These are phyloP conservation scores for Atethmia centrago DNA, from an alignment of 2,888 invertebrate species.

Conservation along the genomic window DNA sequence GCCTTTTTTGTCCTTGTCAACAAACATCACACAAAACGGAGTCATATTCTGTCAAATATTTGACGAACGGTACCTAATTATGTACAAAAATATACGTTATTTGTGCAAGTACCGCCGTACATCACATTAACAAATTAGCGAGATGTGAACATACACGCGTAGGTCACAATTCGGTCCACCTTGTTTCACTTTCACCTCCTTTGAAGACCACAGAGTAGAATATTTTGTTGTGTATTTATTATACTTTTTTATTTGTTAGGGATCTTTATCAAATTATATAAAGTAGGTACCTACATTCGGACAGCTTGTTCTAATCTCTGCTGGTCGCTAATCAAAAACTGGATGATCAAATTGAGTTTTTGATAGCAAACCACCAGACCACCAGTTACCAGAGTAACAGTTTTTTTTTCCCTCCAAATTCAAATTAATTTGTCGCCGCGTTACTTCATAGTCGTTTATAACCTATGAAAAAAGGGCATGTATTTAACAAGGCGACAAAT, in stretches of 20 bases:
- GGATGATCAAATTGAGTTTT: too few relatives aligned
- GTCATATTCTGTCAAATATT: slow-evolving; percentile 47
- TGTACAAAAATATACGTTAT: slow-evolving; percentile 41
- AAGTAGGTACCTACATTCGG: too few relatives aligned
- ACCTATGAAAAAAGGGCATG: too few relatives aligned
- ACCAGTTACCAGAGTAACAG: too few relatives aligned
- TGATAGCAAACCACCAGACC: too few relatives aligned
- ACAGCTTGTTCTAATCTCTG: too few relatives aligned
- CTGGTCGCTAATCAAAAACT: too few relatives aligned
- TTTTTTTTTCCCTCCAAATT: too few relatives aligned
- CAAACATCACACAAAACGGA: slow-evolving; percentile 30
- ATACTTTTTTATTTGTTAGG: background rate
- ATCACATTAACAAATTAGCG: slow-evolving; percentile 66
- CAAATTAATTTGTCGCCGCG: too few relatives aligned
- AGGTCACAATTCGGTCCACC: slow-evolving; percentile 15
- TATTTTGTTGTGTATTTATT: background rate
- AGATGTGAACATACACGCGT: slow-evolving; percentile 37
- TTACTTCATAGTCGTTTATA: too few relatives aligned
- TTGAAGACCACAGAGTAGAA: slow-evolving; percentile 23
- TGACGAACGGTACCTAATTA: slow-evolving; percentile 51
- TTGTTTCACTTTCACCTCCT: slow-evolving; percentile 46
- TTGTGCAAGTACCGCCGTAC: slow-evolving; percentile 44
- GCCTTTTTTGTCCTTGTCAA: slow-evolving; percentile 5
- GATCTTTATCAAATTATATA: background rate
- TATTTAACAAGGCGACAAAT: too few relatives aligned